Base-by-base conservation (phyloP, 2,888 invertebrate genomes). In the Trilocha varians region DNA sequence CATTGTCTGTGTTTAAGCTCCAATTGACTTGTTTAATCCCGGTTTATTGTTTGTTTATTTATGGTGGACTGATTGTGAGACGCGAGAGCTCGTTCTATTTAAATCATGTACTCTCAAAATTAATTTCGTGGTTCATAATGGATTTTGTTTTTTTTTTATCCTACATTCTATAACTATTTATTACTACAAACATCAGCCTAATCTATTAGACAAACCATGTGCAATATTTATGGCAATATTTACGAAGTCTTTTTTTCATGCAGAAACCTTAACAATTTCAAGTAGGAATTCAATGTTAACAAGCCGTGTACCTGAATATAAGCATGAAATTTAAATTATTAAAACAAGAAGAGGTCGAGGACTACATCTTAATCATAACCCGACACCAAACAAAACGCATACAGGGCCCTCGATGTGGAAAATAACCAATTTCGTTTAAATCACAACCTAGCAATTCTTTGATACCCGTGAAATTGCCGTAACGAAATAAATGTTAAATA, bases 401-500 rank as follows among this genome's bases (percentile, higher is more conserved):
- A 69, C 70, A 25, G 6, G 68, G 68, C 68, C 71, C 65, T 62
- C 73, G 70, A 75, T 72, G 80, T 84, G 84, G 84, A 84, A 84
- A 84, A 84, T 84, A 83, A 79, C 74, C 82, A 83, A 84, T 84
- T 79, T 66, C 74, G 70, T 76, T 82, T 78, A 80, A 85, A 84
- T 83, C 84, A 78, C 82, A 82, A 83, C 77, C 82, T 79, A 82
- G 79, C 78, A 71, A 78, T 78, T 74, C 83, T 79, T 79, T 83
- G 84, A 85, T 84, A 82, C 78, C 84, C 84, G 76, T 85, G 84
- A 85, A 85, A 85, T 85, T 82, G 82, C 77, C 84, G 83, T 82
- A 84, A 83, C 84, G 84, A 77, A 79, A 84, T 85, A 85, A 85
- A 85, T 84, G 84, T 84, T 85, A 80, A 84, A 84, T 85, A 85